Evolutionary conservation across 1,140 invertebrate species (phyloP).

Genomic region (Eupeodes corollae): DNA sequence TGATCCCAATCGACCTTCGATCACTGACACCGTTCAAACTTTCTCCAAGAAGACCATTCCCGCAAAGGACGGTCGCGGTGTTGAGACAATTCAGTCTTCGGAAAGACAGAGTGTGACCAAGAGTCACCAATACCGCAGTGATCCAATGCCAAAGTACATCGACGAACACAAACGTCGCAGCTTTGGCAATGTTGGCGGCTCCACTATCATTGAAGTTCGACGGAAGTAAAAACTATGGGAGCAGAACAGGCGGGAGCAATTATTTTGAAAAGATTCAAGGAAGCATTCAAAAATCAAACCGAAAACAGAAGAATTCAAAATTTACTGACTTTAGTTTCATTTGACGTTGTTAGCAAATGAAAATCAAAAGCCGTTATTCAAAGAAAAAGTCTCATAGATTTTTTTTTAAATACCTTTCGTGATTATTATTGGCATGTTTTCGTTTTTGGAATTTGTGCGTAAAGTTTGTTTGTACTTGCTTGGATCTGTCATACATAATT

Average conservation of each 20-base stretch:
- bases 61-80: slow-evolving; percentile 43
- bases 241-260: neutral
- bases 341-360: slow-evolving; percentile 34
- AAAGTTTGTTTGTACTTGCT: no score
- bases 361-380: slow-evolving; percentile 22
- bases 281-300: neutral
- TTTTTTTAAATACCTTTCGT: no score
- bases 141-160: slow-evolving; percentile 11
- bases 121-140: slow-evolving; percentile 40
- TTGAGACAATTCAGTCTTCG: slow-evolving; percentile 53
- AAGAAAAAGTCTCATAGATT: no score
- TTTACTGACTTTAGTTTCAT: slow-evolving; percentile 33
- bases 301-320: neutral
- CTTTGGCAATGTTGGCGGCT: slow-evolving; percentile 1
- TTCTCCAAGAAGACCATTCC: slow-evolving; percentile 54
- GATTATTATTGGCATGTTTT: no score
- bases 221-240: neutral
- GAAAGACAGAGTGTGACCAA: slow-evolving; percentile 57
- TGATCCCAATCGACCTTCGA: slow-evolving; percentile 48
- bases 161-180: slow-evolving; percentile 5
- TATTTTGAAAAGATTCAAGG: neutral
- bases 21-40: slow-evolving; percentile 55
- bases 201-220: slow-evolving; percentile 14
- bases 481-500: no score
- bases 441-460: no score